A percentile compares a stretch with the other conserved stretches of the same genome.
These are phyloP conservation scores for Galbula dea DNA, from an alignment of 2,113 vertebrate species.

Conservation along the genomic window DNA sequence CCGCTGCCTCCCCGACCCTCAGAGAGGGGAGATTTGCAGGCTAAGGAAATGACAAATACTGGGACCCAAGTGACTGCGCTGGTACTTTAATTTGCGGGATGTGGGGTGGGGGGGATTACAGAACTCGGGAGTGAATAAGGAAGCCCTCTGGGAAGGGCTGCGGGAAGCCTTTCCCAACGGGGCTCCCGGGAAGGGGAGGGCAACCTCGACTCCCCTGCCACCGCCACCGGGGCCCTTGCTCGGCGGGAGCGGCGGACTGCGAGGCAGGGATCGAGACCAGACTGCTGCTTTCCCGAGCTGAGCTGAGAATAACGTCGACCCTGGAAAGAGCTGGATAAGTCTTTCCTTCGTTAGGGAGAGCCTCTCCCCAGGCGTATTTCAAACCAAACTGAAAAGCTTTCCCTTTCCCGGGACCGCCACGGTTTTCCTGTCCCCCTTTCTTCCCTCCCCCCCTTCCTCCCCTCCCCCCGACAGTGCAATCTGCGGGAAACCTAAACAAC, in stretches of 20 bases:
- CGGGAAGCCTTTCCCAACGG: neutral
- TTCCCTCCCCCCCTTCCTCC: no score
- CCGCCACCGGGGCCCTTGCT: neutral
- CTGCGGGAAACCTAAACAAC: neutral
- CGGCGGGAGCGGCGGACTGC: neutral
- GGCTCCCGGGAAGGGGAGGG: neutral
- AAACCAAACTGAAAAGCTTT: neutral
- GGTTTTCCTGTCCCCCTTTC: neutral
- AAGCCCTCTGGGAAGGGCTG: neutral
- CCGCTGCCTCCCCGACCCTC: neutral
- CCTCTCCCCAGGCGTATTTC: neutral
- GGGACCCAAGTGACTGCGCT: neutral
- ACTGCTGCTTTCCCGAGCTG: neutral
- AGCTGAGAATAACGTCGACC: neutral
- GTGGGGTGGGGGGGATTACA: rapidly evolving
- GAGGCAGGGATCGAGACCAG: neutral
- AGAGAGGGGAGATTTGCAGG: neutral
- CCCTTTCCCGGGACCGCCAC: neutral
- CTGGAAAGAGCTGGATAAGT: neutral
- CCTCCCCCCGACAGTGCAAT: neutral
- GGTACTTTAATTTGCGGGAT: neutral
- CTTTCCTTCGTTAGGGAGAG: neutral
- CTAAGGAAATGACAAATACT: neutral
- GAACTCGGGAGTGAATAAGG: neutral
- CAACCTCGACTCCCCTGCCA: neutral